Percentiles rank a stretch among this genome's conserved stretches.
Conservation (phyloP, 2,797 vertebrate species). For the Falco concolor region DNA sequence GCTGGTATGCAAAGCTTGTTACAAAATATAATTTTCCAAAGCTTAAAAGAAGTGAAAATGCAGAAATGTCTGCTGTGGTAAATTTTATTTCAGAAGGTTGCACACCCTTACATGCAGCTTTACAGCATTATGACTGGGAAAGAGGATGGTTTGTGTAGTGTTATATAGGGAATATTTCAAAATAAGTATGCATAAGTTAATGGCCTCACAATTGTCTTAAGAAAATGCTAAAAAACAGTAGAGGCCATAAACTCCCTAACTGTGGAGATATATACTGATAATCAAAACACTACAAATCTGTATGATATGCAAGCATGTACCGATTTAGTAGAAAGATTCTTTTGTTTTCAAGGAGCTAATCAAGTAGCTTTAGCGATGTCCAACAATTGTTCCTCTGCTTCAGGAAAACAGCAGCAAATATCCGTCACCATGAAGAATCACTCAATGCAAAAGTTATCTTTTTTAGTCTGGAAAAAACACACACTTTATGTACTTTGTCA, state of each 20-base stretch:
- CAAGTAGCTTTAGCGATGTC: background rate
- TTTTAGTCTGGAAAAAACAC: background rate
- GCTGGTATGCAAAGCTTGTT: background rate
- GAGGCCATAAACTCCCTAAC: background rate
- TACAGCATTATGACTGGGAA: background rate
- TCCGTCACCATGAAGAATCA: conserved; percentile 44
- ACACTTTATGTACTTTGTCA: conserved; percentile 22
- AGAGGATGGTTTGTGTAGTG: background rate
- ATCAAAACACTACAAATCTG: background rate
- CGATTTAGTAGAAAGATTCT: background rate
- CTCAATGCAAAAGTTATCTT: conserved; percentile 21
- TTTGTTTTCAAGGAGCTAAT: background rate
- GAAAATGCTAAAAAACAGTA: background rate
- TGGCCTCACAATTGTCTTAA: background rate
- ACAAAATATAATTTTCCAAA: background rate
- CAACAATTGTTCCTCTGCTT: background rate
- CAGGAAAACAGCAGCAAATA: conserved; percentile 19
- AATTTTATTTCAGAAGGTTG: background rate
- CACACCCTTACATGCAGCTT: background rate
- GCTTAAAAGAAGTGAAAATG: background rate
- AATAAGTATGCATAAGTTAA: background rate
- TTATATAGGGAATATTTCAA: background rate
- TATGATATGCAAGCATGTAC: background rate
- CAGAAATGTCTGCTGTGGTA: background rate
- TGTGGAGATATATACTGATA: background rate